Base-by-base conservation (phyloP, 2,797 vertebrate genomes). In the Pangasius larnaudii region DNA sequence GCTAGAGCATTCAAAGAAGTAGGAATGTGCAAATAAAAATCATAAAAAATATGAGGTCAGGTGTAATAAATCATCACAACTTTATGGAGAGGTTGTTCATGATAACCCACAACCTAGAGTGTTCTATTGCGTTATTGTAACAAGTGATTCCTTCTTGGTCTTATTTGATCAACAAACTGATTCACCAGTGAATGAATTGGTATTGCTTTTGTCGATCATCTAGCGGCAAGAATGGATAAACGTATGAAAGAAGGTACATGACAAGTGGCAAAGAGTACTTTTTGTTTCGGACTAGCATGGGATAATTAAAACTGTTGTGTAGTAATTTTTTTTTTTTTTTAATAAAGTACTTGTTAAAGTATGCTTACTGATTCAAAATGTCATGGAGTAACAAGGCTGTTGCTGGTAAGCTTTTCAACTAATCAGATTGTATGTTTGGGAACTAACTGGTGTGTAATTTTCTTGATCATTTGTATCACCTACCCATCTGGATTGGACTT, bases 401-500 rank as follows among this genome's bases (percentile, higher is more conserved):
- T 79, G 1, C 77, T 58, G 51, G 53, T 58, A 53, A 53, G 13
- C 75, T 30, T 30, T 53, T 27, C 22, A n/a, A 9, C 49, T 53
- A 36, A 24, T 58, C 77, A 27, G 30, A 14, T 0, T 42, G 53
- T 56, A 39, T 39, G 5, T 14, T 53, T 30, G 49, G n/a, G 81
- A 33, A 84, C 63, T 19, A 53, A n/a, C 22, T n/a, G 22, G 6
- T 39, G n/a, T 56, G 65, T 71, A 39, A 11, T 56, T 18, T n/a
- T 59, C 5, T 19, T 22, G 7, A 61, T 58, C 3, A 33, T 67
- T 24, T 30, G 3, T 3, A 30, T 74, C 24, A 67, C 85, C 39
- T 95, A 99, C 98, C 98, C 98, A 92, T 99, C 98, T 42, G 97
- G 97, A 96, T 96, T 96, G 74, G 98, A 97, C 93, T 98, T 99